Percentiles rank a stretch among this genome's conserved stretches.
Conservation (phyloP, 2,888 invertebrate genomes). For the Drosophila limbata region DNA sequence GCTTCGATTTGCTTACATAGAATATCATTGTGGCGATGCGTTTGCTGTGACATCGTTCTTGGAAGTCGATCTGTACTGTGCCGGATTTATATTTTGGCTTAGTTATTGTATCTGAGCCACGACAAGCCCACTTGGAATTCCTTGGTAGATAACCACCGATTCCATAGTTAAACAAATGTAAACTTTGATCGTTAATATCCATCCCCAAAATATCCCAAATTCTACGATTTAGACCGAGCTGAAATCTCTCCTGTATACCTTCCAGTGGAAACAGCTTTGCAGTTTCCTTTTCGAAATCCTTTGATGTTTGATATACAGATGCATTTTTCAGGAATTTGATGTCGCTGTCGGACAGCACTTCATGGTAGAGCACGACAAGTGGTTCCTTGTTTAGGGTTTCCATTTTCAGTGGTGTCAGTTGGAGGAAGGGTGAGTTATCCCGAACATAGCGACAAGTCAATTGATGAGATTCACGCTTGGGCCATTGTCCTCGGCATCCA, state of each 20-base stretch:
- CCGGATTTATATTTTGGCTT: not conserved
- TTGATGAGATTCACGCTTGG: not conserved
- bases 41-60: not conserved
- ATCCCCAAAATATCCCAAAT: conserved; percentile 37
- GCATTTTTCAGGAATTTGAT: conserved; percentile 19
- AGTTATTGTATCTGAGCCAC: not conserved
- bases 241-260: not conserved
- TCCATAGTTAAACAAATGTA: conserved; percentile 40
- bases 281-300: not conserved
- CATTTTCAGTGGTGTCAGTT: conserved; percentile 52
- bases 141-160: conserved; percentile 36
- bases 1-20: conserved; percentile 34
- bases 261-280: not conserved
- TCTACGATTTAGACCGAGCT: conserved; percentile 10
- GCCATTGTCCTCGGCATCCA: conserved; percentile 53
- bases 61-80: not conserved
- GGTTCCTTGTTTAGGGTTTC: conserved; percentile 42
- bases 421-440: conserved; percentile 15
- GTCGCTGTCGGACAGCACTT: conserved; percentile 44
- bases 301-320: not conserved
- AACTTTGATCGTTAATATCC: not conserved
- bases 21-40: conserved; percentile 37
- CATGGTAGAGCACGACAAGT: conserved; percentile 42
- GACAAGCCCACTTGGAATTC: conserved; percentile 1
- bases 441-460: conserved; percentile 36